Conservation (phyloP, 2,113 vertebrate genomes). For the Hucho hucho region DNA sequence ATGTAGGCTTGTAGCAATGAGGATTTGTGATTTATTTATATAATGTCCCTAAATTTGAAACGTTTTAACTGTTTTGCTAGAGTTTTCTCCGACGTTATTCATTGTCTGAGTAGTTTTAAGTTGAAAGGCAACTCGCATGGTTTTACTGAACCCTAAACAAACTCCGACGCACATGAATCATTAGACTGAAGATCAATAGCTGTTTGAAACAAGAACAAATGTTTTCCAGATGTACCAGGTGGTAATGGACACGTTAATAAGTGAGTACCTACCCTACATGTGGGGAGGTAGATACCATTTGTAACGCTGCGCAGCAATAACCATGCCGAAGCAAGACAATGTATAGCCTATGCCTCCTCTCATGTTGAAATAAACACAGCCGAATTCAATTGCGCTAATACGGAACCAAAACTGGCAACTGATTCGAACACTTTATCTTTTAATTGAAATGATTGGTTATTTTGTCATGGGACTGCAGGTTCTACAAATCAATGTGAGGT, state of each 20-base stretch:
- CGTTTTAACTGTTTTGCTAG: not conserved
- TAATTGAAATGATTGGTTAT: not conserved
- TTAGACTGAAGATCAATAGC: not conserved
- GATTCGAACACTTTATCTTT: not conserved
- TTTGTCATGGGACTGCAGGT: not conserved
- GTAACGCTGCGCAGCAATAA: not conserved
- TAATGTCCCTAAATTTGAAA: too few species aligned
- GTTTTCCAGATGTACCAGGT: constrained; percentile 1
- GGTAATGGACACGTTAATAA: not conserved
- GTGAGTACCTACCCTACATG: not conserved
- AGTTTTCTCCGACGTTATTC: not conserved
- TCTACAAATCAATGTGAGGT: too few species aligned
- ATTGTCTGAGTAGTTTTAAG: not conserved
- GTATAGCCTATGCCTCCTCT: too few species aligned
- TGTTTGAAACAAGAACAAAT: not conserved
- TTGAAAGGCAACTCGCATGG: not conserved
- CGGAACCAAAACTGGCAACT: not conserved
- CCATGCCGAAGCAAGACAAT: too few species aligned
- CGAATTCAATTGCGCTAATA: not conserved
- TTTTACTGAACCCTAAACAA: not conserved
- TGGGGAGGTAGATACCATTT: not conserved
- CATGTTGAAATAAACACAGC: too few species aligned
- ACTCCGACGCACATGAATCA: not conserved
- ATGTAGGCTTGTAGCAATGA: not conserved
- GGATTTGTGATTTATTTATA: not conserved